Base-by-base conservation (phyloP, 2,888 invertebrate genomes). In the Ferrisia virgata region DNA sequence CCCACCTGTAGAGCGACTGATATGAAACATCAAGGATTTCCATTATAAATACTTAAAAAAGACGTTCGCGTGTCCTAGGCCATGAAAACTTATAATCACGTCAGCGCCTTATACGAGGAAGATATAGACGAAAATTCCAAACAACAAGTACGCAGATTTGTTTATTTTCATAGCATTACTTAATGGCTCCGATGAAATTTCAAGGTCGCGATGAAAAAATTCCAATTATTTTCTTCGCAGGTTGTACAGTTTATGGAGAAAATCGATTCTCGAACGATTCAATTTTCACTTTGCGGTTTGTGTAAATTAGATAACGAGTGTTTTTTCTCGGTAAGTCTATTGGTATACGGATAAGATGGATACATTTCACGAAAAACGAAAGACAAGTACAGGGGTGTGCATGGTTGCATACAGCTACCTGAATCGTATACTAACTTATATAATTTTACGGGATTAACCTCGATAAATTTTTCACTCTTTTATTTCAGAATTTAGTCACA, bases 271-370 rank as follows among this genome's bases (percentile, higher is more conserved):
- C 79, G 85, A 18, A 81, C 85, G 47, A 85, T 85, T 69, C 53
- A 69, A 39, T 85, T 86, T 81, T 85, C 86, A 8, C 79, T 86
- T 11, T 85, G 82, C 25, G 86, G 86, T 2, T 18, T 86, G 15
- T 84, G 85, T 39, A 79, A 83, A 83, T 82, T 86, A 76, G 84
- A 86, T 25, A 85, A 86, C 81, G 85, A 85, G 25, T 86, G 84
- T 76, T 86, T 86, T 39, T 79, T 86, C 47, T 85, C 86, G 1
- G 86, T 86, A 78, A 85, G 86, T 86, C 8, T 40, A 39, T 79
- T 40, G 15, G 15, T 40, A 13, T 18, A 18, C 28, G 11, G n/a
- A 43, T 22, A 9, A 1, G 15, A 28, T 33, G 18, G 18, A n/a
- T n/a, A n/a, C n/a, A n/a, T n/a, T n/a, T n/a, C n/a, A n/a, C n/a